A percentile compares a stretch with the other conserved stretches of the same genome.
phyloP scores from a whole-genome alignment of 2,888 invertebrate genomes.

The Agriotes lineatus region DNA sequence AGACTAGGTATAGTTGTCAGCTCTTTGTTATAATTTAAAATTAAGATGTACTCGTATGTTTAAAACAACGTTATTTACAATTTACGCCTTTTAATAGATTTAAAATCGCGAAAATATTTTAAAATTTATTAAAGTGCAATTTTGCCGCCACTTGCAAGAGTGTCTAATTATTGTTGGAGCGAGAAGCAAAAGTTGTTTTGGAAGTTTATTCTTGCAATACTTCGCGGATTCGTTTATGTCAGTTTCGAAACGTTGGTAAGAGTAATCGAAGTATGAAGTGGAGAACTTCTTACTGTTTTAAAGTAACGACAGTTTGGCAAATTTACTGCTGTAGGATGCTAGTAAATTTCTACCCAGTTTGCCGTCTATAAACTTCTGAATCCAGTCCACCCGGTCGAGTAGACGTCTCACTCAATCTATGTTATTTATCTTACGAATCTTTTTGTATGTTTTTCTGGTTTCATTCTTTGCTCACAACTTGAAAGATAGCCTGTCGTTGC shows the following conservation, averaged over 20 bases:
- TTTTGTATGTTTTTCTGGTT: conserved; percentile 47
- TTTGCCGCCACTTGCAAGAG: background rate
- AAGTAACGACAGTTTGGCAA: conserved; percentile 42
- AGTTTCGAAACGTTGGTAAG: conserved; percentile 23
- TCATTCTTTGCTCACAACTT: conserved; percentile 35
- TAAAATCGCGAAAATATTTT: no score
- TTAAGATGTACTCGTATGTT: no score
- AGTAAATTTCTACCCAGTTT: conserved; percentile 42
- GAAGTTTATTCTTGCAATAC: conserved; percentile 19
- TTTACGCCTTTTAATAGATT: background rate
- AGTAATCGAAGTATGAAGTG: conserved; percentile 40
- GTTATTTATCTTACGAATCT: conserved; percentile 54
- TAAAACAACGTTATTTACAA: no score
- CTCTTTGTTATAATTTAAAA: no score
- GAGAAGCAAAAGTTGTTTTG: background rate
- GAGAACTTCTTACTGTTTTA: conserved; percentile 39
- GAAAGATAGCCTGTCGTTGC: conserved; percentile 30
- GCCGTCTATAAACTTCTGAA: conserved; percentile 42
- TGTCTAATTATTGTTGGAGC: conserved; percentile 1
- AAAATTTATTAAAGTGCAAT: no score
- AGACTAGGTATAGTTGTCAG: no score
- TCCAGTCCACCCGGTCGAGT: conserved; percentile 49
- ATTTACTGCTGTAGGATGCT: conserved; percentile 39
- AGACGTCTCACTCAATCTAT: conserved; percentile 54
- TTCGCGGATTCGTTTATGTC: conserved; percentile 24